phyloP scores from a whole-genome alignment of 1,140 invertebrate species.

The Drosophila murphyi region DNA sequence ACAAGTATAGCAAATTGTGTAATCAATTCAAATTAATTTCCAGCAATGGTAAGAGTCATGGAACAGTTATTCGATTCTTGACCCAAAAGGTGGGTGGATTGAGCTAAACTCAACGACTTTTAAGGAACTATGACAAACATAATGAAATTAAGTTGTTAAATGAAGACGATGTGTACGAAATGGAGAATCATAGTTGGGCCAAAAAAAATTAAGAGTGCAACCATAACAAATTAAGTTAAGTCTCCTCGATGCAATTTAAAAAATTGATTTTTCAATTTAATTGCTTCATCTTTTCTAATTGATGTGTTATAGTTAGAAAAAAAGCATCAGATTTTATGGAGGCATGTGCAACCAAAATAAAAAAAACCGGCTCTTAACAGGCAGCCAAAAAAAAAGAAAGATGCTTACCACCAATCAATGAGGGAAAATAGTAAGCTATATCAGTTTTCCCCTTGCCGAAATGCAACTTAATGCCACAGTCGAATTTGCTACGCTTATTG shows the following conservation, averaged over 20 bases:
- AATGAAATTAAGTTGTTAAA: not conserved
- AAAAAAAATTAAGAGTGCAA: not conserved
- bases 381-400: not conserved
- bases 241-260: not conserved
- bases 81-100: not conserved
- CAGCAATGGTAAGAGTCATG: conserved; percentile 26
- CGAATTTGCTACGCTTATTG: conserved; percentile 68
- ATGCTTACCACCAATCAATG: conserved; percentile 49
- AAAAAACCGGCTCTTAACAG: not conserved
- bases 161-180: not conserved
- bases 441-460: conserved; percentile 34
- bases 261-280: conserved; percentile 17
- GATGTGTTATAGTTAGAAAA: conserved; percentile 54
- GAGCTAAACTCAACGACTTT: not conserved
- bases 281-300: conserved; percentile 46
- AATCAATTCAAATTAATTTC: conserved; percentile 29
- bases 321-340: not conserved
- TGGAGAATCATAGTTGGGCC: not conserved
- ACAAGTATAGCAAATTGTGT: conserved; percentile 25
- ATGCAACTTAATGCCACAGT: conserved; percentile 73
- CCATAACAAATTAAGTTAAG: conserved; percentile 2
- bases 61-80: conserved; percentile 16
- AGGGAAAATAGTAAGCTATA: conserved; percentile 44
- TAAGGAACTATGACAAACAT: too few species aligned
- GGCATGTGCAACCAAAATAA: conserved; percentile 2